A percentile compares a stretch with the other conserved stretches of the same genome.
Evolutionary conservation across 2,113 vertebrate genomes (phyloP).

Genomic region (Mellivora capensis): DNA sequence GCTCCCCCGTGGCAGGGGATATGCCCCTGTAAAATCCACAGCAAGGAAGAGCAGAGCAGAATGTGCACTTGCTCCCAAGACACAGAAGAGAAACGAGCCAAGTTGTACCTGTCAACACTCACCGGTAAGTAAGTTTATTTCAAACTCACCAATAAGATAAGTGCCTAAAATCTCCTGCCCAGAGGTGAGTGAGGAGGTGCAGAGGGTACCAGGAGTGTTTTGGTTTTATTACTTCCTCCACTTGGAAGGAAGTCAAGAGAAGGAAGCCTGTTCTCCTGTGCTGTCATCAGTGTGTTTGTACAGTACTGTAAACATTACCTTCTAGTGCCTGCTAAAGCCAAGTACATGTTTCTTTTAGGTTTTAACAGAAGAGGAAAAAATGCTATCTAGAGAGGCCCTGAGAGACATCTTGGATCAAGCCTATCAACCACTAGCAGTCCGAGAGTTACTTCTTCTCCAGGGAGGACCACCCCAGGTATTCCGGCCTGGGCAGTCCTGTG

Average conservation of each 20-base stretch:
- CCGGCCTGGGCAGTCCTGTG: neutral
- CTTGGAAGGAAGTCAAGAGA: neutral
- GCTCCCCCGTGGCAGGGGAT: neutral
- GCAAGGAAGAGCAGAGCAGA: neutral
- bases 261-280: neutral
- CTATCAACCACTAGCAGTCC: conserved; percentile 92
- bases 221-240: neutral
- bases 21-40: neutral
- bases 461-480: conserved; percentile 91
- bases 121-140: neutral
- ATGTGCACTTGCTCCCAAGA: neutral
- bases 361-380: conserved; percentile 84
- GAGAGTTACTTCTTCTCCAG: conserved; percentile 93
- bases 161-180: neutral
- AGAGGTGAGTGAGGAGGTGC: neutral
- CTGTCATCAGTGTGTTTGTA: neutral
- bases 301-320: neutral
- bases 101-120: neutral
- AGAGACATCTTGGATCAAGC: conserved; percentile 86
- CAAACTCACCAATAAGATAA: neutral
- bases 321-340: neutral
- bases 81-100: neutral
- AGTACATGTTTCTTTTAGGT: conserved; percentile 74
- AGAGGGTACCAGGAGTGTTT: neutral
- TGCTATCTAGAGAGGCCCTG: conserved; percentile 81